Evolutionary conservation across 2,888 invertebrate genomes (phyloP).

Genomic region (Lithosia quadra): DNA sequence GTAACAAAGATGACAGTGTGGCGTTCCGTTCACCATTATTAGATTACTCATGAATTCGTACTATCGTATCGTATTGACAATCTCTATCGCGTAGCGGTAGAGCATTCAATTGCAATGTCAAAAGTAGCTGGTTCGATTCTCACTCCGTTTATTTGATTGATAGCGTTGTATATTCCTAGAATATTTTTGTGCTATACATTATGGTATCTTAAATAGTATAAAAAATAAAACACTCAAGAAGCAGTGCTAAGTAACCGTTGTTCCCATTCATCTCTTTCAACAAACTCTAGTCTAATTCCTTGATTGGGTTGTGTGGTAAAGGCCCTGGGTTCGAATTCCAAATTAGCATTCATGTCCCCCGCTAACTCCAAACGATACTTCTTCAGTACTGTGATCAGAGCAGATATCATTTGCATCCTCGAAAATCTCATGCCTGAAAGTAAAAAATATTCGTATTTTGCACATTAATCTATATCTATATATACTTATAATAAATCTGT

Average conservation of each 20-base stretch:
- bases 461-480: background rate
- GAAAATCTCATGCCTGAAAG: constrained; percentile 57
- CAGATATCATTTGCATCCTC: constrained; percentile 63
- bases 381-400: constrained; percentile 59
- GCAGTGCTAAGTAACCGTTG: constrained; percentile 18
- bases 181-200: no score
- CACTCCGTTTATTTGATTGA: no score
- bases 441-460: background rate
- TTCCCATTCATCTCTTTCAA: constrained; percentile 46
- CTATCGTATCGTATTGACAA: no score
- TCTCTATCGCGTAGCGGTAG: no score
- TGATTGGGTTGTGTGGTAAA: constrained; percentile 22
- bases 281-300: constrained; percentile 33
- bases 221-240: background rate
- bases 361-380: constrained; percentile 57
- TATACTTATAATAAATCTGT: no score
- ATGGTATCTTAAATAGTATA: no score
- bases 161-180: no score
- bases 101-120: no score
- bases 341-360: constrained; percentile 40
- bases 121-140: no score
- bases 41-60: no score
- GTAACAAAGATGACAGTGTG: no score
- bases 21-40: no score
- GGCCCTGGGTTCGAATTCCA: constrained; percentile 35